A percentile compares a stretch with the other conserved stretches of the same genome.
Evolutionary conservation across 2,797 vertebrate species (phyloP).

Genomic region (Esox masquinongy): DNA sequence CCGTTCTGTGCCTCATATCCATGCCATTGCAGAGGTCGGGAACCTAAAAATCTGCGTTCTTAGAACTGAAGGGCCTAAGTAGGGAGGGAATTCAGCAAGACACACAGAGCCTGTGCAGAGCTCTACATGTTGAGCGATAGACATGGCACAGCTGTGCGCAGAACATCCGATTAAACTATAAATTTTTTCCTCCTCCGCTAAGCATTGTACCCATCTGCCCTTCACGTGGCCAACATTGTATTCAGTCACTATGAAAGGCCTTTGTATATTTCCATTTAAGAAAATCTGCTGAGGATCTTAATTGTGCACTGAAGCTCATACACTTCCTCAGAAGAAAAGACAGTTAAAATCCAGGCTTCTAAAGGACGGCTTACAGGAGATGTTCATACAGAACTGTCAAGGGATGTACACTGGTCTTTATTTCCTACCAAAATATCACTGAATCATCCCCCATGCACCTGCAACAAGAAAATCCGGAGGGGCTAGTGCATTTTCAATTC

Average conservation of each 20-base stretch:
- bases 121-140: neutral
- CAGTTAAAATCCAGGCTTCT: neutral
- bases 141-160: neutral
- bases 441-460: neutral
- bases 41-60: neutral
- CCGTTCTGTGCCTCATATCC: neutral
- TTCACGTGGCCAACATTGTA: neutral
- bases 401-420: neutral
- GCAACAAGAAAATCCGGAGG: neutral
- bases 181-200: neutral
- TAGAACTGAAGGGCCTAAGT: too few species aligned
- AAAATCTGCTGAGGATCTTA: slow-evolving; percentile 2
- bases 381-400: too few species aligned
- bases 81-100: neutral
- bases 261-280: slow-evolving; percentile 16
- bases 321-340: slow-evolving; percentile 13
- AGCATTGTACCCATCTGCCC: neutral
- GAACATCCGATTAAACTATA: neutral
- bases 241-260: slow-evolving; percentile 24
- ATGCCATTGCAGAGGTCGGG: neutral
- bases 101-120: neutral
- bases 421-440: neutral
- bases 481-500: neutral
- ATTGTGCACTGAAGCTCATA: slow-evolving; percentile 20
- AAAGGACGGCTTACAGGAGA: too few species aligned